Percentiles rank a stretch among this genome's conserved stretches.
phyloP scores from a whole-genome alignment of 2,797 vertebrate species.

The Microchirus variegatus region DNA sequence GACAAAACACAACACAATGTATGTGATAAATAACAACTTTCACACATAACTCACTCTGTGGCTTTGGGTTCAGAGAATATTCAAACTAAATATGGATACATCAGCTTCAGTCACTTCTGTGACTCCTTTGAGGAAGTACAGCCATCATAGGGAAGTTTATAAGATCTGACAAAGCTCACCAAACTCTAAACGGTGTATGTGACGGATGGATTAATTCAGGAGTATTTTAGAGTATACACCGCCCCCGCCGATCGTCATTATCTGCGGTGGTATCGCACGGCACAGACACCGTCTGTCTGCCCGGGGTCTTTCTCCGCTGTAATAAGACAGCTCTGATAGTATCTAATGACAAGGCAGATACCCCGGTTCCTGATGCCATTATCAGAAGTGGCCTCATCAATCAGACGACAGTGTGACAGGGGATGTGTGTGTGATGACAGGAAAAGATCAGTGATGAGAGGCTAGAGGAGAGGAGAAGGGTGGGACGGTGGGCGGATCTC shows the following conservation, averaged over 20 bases:
- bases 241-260: conserved; percentile 60
- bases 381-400: conserved; percentile 80
- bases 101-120: not conserved
- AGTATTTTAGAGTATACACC: conserved; percentile 58
- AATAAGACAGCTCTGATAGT: conserved; percentile 75
- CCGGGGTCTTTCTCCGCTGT: conserved; percentile 64
- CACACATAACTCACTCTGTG: too few relatives aligned
- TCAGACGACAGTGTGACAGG: conserved; percentile 69
- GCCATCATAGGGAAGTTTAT: conserved; percentile 45
- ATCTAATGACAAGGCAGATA: conserved; percentile 82
- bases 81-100: not conserved
- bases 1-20: too few relatives aligned
- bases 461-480: conserved; percentile 51
- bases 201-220: conserved; percentile 64
- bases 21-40: too few relatives aligned
- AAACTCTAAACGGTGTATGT: conserved; percentile 53
- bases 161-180: conserved; percentile 35
- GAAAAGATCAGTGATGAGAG: conserved; percentile 76
- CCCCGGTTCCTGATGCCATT: conserved; percentile 79
- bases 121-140: conserved; percentile 23
- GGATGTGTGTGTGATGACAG: conserved; percentile 76
- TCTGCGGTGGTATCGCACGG: conserved; percentile 51
- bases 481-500: conserved; percentile 46
- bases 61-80: not conserved
- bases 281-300: conserved; percentile 53